phyloP scores from a whole-genome alignment of 1,140 invertebrate genomes.

The Drosophila punjabiensis region DNA sequence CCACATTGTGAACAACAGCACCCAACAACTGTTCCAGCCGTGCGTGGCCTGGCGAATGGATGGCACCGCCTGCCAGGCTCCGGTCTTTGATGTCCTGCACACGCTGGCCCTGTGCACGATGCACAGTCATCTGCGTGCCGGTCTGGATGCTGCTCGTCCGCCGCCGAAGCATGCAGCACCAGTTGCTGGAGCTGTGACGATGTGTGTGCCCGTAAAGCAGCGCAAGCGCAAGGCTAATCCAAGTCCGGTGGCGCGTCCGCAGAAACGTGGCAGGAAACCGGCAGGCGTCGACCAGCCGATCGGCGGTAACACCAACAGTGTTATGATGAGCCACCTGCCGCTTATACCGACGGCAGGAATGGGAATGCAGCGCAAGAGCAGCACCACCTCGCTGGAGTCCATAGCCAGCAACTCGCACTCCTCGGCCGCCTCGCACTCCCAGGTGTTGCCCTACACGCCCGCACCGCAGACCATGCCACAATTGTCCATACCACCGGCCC shows the following conservation, averaged over 20 bases:
- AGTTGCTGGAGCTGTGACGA: neutral
- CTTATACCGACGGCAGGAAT: conserved; percentile 58
- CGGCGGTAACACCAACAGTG: neutral
- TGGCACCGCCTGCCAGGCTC: conserved; percentile 94
- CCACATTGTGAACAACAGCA: conserved; percentile 95
- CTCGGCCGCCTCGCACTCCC: conserved; percentile 63
- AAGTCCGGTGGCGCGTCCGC: conserved; percentile 70
- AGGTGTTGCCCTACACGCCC: conserved; percentile 55
- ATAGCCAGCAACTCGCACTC: conserved; percentile 83
- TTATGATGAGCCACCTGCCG: conserved; percentile 41
- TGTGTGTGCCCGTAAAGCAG: conserved; percentile 21
- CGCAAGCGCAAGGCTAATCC: conserved; percentile 70
- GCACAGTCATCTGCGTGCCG: conserved; percentile 86
- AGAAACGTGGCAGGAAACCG: conserved; percentile 72
- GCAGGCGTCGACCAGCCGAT: conserved; percentile 12
- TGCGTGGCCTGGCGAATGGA: conserved; percentile 95
- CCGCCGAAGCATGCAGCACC: conserved; percentile 20
- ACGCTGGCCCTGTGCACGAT: conserved; percentile 93
- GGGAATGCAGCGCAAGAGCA: conserved; percentile 75
- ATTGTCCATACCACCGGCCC: conserved; percentile 66
- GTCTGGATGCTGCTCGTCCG: conserved; percentile 40
- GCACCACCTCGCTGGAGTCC: conserved; percentile 80
- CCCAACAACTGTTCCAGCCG: conserved; percentile 94
- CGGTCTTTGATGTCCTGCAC: conserved; percentile 94
- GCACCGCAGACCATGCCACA: conserved; percentile 27